phyloP scores from a whole-genome alignment of 2,888 invertebrate genomes.

The Scaptomyza polygonia region DNA sequence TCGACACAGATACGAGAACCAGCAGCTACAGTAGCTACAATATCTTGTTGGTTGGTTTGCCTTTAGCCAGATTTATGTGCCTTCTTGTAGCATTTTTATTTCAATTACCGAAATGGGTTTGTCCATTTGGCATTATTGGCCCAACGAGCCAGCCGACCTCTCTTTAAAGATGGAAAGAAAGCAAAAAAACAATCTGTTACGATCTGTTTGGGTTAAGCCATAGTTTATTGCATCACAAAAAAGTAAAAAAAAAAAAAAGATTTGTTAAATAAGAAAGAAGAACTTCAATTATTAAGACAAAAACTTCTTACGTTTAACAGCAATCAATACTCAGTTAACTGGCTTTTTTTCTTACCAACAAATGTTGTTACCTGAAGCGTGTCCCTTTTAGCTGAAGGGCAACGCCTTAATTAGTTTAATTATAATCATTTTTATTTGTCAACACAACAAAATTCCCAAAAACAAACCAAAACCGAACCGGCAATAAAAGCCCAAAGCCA shows the following conservation, averaged over 20 bases:
- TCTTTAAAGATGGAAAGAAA: not conserved
- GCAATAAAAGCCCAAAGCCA: constrained; percentile 39
- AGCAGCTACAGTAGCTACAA: constrained; percentile 7
- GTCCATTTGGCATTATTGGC: constrained; percentile 41
- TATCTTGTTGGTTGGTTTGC: constrained; percentile 23
- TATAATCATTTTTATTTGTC: constrained; percentile 75
- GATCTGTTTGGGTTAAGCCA: not conserved
- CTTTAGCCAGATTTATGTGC: constrained; percentile 43
- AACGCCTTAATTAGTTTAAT: constrained; percentile 69
- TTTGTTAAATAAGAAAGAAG: too few relatives aligned
- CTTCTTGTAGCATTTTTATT: constrained; percentile 51
- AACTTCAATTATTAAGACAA: too few relatives aligned
- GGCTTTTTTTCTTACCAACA: not conserved
- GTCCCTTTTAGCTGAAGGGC: constrained; percentile 15
- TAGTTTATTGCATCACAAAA: not conserved
- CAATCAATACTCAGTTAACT: too few relatives aligned
- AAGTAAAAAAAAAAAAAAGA: not conserved
- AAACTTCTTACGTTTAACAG: too few relatives aligned
- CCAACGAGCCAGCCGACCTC: constrained; percentile 3
- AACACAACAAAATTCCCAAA: constrained; percentile 11
- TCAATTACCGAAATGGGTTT: constrained; percentile 59
- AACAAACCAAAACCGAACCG: constrained; percentile 44
- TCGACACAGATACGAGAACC: constrained; percentile 20
- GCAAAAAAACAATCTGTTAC: not conserved
- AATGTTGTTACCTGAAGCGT: not conserved